Conservation (phyloP, 2,888 invertebrate genomes). For the Chaetoderma sp. region DNA sequence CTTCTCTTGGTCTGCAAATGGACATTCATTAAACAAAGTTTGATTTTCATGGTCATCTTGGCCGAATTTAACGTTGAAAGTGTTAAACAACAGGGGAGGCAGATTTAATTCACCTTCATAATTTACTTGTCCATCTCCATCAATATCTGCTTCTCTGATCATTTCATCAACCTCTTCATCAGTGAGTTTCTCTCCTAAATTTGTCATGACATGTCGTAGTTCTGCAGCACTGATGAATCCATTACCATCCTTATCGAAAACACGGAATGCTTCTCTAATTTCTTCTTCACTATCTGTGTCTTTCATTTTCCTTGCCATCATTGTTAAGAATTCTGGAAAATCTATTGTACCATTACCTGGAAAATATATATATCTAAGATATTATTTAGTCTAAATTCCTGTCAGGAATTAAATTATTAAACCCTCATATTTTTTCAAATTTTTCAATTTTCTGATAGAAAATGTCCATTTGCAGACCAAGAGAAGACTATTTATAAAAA, state of each 20-base stretch:
- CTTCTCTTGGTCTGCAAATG: no score
- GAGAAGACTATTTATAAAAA: no score
- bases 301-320: constrained; percentile 99
- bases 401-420: no score
- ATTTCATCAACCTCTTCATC: constrained; percentile 99
- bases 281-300: constrained; percentile 98
- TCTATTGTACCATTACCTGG: constrained; percentile 98
- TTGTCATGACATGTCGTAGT: constrained; percentile 99
- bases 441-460: no score
- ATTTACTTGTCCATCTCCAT: constrained; percentile 99
- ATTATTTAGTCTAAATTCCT: no score
- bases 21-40: no score
- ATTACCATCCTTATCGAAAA: constrained; percentile 98
- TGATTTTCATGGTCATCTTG: no score
- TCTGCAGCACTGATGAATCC: constrained; percentile 98
- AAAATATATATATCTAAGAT: no score
- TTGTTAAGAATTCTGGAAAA: constrained; percentile 98
- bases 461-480: no score
- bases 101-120: constrained; percentile 84
- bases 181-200: constrained; percentile 97
- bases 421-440: no score
- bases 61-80: no score
- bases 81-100: no score
- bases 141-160: constrained; percentile 99
- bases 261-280: constrained; percentile 98